These are phyloP conservation scores for Myotis lucifugus DNA, from an alignment of 2,113 vertebrate genomes.

Conservation along the genomic window DNA sequence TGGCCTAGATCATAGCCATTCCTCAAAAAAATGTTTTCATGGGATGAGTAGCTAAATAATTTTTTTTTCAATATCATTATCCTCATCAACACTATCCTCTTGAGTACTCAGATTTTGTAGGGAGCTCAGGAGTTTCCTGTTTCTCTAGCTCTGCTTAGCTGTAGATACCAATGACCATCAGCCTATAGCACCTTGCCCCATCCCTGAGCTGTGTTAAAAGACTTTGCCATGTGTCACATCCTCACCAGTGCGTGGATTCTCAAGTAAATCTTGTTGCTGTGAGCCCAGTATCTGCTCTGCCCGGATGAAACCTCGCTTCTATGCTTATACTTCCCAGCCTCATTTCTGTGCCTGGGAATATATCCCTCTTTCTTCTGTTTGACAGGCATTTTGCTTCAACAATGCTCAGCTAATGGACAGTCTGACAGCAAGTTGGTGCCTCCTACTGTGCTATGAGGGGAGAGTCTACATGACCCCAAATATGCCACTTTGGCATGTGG, in stretches of 20 bases:
- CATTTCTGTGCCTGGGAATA: neutral
- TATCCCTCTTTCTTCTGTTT: neutral
- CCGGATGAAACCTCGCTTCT: neutral
- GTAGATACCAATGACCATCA: neutral
- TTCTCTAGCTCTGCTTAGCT: neutral
- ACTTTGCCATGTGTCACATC: neutral
- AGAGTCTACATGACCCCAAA: neutral
- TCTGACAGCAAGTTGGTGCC: neutral
- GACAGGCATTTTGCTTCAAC: neutral
- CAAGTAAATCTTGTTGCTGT: neutral
- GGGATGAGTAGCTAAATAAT: neutral
- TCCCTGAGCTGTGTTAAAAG: neutral
- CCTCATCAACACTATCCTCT: neutral
- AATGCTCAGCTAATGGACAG: neutral
- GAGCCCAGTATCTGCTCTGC: neutral
- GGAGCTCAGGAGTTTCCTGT: neutral
- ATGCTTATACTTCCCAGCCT: neutral
- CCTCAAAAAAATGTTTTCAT: conserved; percentile 32
- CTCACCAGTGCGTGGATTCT: neutral
- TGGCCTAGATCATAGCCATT: neutral
- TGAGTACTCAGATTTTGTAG: neutral
- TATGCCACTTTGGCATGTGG: too few relatives aligned
- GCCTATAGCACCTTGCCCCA: rapidly evolving
- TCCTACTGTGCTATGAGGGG: neutral
- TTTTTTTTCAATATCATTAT: neutral